Evolutionary conservation across 2,888 invertebrate species (phyloP), one percentile per base, ranked within the genome.

Genomic region (Harpagoxenus sublaevis): DNA sequence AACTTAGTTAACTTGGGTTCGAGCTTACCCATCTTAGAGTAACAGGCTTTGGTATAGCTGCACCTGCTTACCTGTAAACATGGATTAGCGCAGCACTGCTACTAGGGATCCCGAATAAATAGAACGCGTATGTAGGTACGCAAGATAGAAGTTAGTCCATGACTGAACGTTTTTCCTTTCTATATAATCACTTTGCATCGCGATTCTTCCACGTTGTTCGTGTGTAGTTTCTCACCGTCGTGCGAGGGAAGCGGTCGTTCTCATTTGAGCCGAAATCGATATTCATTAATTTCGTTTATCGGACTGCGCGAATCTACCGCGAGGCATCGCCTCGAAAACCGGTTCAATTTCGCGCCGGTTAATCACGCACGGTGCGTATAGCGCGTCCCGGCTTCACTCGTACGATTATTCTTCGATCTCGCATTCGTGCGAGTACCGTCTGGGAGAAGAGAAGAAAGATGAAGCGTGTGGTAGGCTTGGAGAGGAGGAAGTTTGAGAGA

Each of bases 281-380:
- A 82, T 82, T 83, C 87, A 48, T 87, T 74, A 74, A 74, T 85
- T 85, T 83, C 51, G 2, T 60, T 83, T 78, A 83, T 83, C 82
- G 53, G 63, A 3, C 31, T 45, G 63, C 55, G 28, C 65, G 48
- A 42, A 81, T 84, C 51, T 6, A n/a, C 51, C 31, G 35, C 48
- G 51, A 45, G 6, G 77, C 23, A 45, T 60, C 82, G 65, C 45
- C 48, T 68, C 65, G 71, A 23, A 62, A 90, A 90, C 89, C 89
- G 89, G 90, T 90, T 90, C 86, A 83, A 90, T 89, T 90, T 90
- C 68, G 90, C 87, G 78, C 60, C 85, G 89, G 81, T 89, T 89
- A 89, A 85, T 86, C 83, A 62, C 70, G 31, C 65, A 62, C n/a
- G 63, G 39, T 65, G 79, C 77, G 18, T 35, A 53, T 9, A 78